Percentiles rank a stretch among this genome's conserved stretches.
Evolutionary conservation across 2,113 vertebrate genomes (phyloP).

Genomic region (Physeter macrocephalus): DNA sequence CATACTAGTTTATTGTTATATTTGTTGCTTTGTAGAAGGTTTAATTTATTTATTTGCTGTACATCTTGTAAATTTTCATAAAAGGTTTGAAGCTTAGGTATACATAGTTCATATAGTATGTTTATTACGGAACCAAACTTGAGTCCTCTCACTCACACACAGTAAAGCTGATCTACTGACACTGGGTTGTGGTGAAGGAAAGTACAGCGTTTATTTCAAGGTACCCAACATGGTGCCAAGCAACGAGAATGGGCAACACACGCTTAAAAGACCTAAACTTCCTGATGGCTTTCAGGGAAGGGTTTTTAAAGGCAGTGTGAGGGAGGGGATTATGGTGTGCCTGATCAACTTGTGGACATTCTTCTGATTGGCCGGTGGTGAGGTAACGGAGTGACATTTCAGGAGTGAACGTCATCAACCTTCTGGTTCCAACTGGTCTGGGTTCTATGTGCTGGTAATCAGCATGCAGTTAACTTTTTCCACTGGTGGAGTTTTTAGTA

Average conservation of each 20-base stretch:
- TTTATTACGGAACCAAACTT: not conserved
- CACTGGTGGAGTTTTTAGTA: not conserved
- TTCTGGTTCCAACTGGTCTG: not conserved
- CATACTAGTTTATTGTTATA: not conserved
- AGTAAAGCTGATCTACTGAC: not conserved
- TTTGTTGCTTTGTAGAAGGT: constrained; percentile 2
- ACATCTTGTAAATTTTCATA: not conserved
- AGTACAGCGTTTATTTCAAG: not conserved
- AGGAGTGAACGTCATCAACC: not conserved
- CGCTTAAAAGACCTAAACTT: not conserved
- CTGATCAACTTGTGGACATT: not conserved
- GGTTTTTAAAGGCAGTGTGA: not conserved
- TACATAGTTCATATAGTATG: not conserved
- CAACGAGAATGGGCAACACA: not conserved
- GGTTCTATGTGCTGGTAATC: too few relatives aligned
- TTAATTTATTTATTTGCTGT: not conserved
- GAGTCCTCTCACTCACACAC: not conserved
- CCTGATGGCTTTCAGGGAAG: not conserved
- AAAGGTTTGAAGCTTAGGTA: not conserved
- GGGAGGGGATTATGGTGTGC: too few relatives aligned
- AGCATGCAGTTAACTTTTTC: not conserved
- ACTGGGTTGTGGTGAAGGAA: not conserved
- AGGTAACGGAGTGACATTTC: not conserved
- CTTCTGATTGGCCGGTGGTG: not conserved
- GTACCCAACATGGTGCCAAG: not conserved